Conservation (phyloP, 2,113 vertebrate species). For the Helogale parvula region DNA sequence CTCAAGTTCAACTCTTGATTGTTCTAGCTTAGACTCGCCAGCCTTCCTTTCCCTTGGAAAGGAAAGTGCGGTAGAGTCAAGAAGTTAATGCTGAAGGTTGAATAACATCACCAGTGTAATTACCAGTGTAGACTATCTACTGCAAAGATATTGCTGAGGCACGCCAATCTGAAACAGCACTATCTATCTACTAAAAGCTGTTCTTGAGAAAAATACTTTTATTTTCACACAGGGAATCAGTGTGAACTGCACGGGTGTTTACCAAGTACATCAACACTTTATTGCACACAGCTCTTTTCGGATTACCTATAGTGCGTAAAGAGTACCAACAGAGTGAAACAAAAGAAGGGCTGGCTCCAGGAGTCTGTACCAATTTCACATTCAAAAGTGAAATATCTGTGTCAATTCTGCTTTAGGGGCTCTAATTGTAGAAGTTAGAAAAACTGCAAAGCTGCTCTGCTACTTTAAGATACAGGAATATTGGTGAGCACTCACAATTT, state of each 20-base stretch:
- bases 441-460: background rate
- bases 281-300: background rate
- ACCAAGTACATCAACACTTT: background rate
- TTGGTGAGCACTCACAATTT: background rate
- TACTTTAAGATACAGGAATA: constrained; percentile 35
- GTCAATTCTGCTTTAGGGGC: background rate
- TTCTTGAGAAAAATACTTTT: background rate
- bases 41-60: background rate
- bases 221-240: background rate
- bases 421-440: background rate
- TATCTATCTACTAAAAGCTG: background rate
- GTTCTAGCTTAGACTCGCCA: background rate
- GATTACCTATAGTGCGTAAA: background rate
- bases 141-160: background rate
- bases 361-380: background rate
- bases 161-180: background rate
- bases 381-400: background rate
- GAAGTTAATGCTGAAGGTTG: background rate
- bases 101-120: no score
- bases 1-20: background rate
- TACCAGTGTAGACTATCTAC: background rate
- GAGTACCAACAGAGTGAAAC: background rate
- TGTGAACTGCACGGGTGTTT: background rate
- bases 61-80: background rate
- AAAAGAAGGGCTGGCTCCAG: background rate